Evolutionary conservation across 1,140 invertebrate species (phyloP), one percentile per base, ranked within the genome.

Genomic region (Pseudobourletiella spinata): DNA sequence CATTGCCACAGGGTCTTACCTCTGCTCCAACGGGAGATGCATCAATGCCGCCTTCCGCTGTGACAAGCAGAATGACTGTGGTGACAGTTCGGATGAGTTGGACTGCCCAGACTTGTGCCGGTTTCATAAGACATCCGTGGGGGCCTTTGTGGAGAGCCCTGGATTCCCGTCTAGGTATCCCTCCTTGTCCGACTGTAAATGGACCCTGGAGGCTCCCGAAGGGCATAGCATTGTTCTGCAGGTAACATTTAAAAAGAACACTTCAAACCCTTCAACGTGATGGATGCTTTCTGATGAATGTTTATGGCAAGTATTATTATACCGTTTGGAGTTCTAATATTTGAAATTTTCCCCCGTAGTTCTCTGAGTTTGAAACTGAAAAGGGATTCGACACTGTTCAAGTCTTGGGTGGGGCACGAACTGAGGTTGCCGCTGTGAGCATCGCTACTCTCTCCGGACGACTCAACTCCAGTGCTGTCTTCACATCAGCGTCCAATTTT

Each of bases 361-460:
- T 98, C 76, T 91, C 91, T 81, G 89, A 95, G 78, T 97, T 98
- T 76, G 92, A 95, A 73, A 98, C 94, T 3, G 95, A 98, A 77
- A 89, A 93, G 74, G 87, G 89, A 70, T 93, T 94, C 72, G 95
- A 98, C 76, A 91, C 92, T 32, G 91, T 98, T 4, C 91, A 95
- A 77, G 90, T 98, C 67, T 79, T 96, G 66, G 91, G 91, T 1
- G 95, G 95, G 25, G 95, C 94, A 24, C 81, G 90, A 70, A 95
- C 94, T 2, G 94, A 97, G 78, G 89, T 95, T 61, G 90, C 93
- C 68, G 88, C 91, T 16, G 87, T 92, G 2, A 91, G 89, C 65
- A 77, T 97, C 63, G 90, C 89, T 0, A 95, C 91, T 0, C 75
- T 98, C 6, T 96, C 93, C 11, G 94, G 94, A 59, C 86, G 88